A percentile compares a stretch with the other conserved stretches of the same genome.
Evolutionary conservation across 2,113 vertebrate species (phyloP).

Genomic region (Hippotragus niger): DNA sequence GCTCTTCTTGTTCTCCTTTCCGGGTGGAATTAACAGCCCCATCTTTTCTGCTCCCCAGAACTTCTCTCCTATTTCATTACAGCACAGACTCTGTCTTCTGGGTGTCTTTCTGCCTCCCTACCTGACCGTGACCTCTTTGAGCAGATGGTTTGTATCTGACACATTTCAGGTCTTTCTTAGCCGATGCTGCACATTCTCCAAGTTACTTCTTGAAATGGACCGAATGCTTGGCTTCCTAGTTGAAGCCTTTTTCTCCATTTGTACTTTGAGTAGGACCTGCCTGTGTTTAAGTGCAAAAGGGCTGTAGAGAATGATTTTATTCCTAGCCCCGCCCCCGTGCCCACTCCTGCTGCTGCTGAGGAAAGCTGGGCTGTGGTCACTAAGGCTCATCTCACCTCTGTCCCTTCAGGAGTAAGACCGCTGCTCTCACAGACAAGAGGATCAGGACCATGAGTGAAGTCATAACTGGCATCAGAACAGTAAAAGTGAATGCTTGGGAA

Average conservation of each 20-base stretch:
- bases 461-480: not conserved
- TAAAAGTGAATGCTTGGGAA: not conserved
- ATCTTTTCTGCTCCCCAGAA: too few relatives aligned
- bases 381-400: not conserved
- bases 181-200: accelerated
- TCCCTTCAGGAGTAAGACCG: not conserved
- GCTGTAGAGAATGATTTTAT: not conserved
- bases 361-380: not conserved
- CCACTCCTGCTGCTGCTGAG: not conserved
- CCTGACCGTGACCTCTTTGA: not conserved
- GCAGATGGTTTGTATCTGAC: too few relatives aligned
- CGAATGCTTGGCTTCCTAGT: not conserved
- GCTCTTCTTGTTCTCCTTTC: too few relatives aligned
- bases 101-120: too few relatives aligned
- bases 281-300: not conserved
- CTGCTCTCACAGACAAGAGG: not conserved
- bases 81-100: too few relatives aligned
- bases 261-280: not conserved
- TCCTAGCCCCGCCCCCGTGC: accelerated
- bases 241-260: not conserved
- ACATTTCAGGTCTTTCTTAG: not conserved
- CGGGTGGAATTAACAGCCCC: accelerated
- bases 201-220: not conserved
- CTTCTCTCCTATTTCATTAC: too few relatives aligned
- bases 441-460: not conserved